Evolutionary conservation across 2,113 vertebrate species (phyloP), one percentile per base, ranked within the genome.

Genomic region (Heptranchias perlo): DNA sequence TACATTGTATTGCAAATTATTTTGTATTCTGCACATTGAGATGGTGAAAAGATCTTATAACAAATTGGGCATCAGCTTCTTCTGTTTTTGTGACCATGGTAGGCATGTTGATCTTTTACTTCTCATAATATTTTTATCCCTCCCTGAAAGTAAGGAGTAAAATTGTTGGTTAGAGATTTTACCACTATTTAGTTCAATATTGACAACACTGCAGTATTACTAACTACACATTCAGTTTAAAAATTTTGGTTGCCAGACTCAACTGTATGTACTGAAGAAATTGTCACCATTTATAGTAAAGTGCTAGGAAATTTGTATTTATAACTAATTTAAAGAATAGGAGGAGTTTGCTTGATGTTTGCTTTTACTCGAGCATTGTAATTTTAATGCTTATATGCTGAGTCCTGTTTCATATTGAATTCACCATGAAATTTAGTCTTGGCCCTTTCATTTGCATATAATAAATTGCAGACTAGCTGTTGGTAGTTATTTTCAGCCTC

Each of bases 181-280:
- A 49, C 44, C 64, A 49, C 93, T 16, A 35, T 95, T 23, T 69
- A 18, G 21, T 49, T 95, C 47, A 67, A 69, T 95, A 95, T 69
- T 65, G 69, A 65, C n/a, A 95, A 35, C 64, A 23, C n/a, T n/a
- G n/a, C 21, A 54, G 28, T 47, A 44, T 49, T 28, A 95, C 39
- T 31, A 95, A 69, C 25, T 95, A 21, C 62, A 49, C 39, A 69
- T 69, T 94, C 16, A 44, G 18, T 39, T 67, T 31, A 28, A 52
- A 73, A 1, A 73, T 31, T 31, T 28, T 73, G 28, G 65, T 58
- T 93, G 49, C 47, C 31, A 86, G 47, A 39, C 39, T 44, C 16
- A 82, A 82, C 76, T 91, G 52, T 49, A 95, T 47, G 39, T 49
- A 49, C 25, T 73, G 7, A 95, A 73, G 92, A 94, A 95, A 67